Evolutionary conservation across 2,888 invertebrate species (phyloP).

Genomic region (Callimorpha dominula): DNA sequence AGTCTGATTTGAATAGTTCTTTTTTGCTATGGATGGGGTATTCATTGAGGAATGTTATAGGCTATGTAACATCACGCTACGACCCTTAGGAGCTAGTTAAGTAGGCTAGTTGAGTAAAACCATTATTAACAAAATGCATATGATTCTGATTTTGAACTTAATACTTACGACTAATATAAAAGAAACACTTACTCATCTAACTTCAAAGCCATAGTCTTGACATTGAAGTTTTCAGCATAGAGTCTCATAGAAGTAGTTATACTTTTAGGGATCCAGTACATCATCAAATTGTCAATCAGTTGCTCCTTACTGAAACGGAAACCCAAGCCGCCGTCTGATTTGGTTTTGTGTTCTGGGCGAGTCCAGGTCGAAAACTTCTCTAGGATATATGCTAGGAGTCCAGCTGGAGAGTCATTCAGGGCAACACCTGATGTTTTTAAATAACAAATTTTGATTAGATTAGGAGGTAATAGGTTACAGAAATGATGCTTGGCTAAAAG

Average conservation of each 20-base stretch:
- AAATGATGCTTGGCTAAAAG: not conserved
- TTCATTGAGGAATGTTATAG: no score
- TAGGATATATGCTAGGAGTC: constrained; percentile 93
- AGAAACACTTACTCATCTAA: constrained; percentile 77
- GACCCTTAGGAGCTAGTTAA: no score
- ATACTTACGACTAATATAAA: not conserved
- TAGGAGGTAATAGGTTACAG: not conserved
- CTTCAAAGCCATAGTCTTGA: constrained; percentile 53
- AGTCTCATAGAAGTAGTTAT: constrained; percentile 92
- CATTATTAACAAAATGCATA: no score
- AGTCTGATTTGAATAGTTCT: no score
- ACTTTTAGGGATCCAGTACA: constrained; percentile 92
- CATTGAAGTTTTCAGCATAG: constrained; percentile 89
- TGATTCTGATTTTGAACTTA: no score
- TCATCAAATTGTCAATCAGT: constrained; percentile 93
- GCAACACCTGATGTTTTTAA: constrained; percentile 84
- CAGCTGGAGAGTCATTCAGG: constrained; percentile 91
- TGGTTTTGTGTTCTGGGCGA: constrained; percentile 68
- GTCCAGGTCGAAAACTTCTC: constrained; percentile 95
- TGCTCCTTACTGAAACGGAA: constrained; percentile 89
- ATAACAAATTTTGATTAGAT: constrained; percentile 9
- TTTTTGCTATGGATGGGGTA: no score
- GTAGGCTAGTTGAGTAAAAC: no score
- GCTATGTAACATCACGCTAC: no score
- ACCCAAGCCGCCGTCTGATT: constrained; percentile 89